Percentiles rank a stretch among this genome's conserved stretches.
Evolutionary conservation across 1,140 invertebrate genomes (phyloP).

Genomic region (Aphidius gifuensis): DNA sequence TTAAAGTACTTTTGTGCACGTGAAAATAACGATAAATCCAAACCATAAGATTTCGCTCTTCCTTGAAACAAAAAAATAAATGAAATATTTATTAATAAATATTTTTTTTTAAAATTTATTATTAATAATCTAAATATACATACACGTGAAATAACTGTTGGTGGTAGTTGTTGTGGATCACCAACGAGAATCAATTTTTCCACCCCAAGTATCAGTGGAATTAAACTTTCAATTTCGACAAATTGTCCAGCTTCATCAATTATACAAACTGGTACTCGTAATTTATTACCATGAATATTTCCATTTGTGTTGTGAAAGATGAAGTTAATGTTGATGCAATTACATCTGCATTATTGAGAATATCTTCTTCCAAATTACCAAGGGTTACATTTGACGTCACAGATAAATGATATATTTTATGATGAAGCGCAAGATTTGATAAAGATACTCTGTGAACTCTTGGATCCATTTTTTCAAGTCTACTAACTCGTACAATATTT

Average conservation of each 20-base stretch:
- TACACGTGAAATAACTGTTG: constrained; percentile 71
- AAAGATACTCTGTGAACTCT: background rate
- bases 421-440: background rate
- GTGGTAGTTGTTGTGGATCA: constrained; percentile 82
- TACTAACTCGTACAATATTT: constrained; percentile 1
- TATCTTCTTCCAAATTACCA: background rate
- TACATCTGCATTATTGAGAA: background rate
- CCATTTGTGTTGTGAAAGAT: no score
- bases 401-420: background rate
- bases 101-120: background rate
- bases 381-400: background rate
- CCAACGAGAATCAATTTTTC: constrained; percentile 80
- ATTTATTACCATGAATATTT: background rate
- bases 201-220: constrained; percentile 72
- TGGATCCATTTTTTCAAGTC: constrained; percentile 9
- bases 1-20: constrained; percentile 58
- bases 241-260: constrained; percentile 89
- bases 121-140: background rate
- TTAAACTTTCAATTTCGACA: constrained; percentile 75
- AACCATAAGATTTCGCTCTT: constrained; percentile 59
- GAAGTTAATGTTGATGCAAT: background rate
- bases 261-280: constrained; percentile 75
- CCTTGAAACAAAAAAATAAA: constrained; percentile 38
- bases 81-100: background rate
- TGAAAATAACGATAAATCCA: constrained; percentile 64